A percentile compares a stretch with the other conserved stretches of the same genome.
Evolutionary conservation across 2,113 vertebrate genomes (phyloP).

Genomic region (Myxocyprinus asiaticus): DNA sequence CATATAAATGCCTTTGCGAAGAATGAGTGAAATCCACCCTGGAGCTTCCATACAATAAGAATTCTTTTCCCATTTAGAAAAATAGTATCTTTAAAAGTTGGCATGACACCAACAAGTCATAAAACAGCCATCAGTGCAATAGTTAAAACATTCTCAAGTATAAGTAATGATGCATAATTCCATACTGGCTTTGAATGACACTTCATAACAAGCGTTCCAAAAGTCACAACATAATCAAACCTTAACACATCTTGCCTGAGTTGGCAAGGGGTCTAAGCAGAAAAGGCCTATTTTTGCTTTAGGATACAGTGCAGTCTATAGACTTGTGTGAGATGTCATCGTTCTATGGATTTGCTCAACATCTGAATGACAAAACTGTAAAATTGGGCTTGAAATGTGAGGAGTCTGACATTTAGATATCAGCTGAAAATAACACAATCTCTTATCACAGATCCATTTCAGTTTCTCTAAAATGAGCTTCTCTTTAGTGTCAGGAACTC

Average conservation of each 20-base stretch:
- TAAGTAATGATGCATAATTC: slow-evolving; percentile 57
- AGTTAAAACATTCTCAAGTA: slow-evolving; percentile 68
- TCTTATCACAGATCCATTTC: not conserved
- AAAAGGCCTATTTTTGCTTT: not conserved
- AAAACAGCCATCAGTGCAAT: slow-evolving; percentile 80
- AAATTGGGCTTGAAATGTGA: slow-evolving; percentile 3
- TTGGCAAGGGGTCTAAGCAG: slow-evolving; percentile 13
- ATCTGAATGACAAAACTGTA: not conserved
- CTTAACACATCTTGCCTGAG: slow-evolving; percentile 43
- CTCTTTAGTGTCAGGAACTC: not conserved
- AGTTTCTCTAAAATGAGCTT: not conserved
- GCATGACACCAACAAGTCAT: slow-evolving; percentile 61
- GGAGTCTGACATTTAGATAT: slow-evolving; percentile 7
- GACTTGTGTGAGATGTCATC: slow-evolving; percentile 24
- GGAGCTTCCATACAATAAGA: slow-evolving; percentile 62
- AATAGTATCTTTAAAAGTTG: slow-evolving; percentile 58
- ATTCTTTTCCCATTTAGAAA: slow-evolving; percentile 54
- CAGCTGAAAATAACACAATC: not conserved
- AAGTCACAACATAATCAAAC: slow-evolving; percentile 23
- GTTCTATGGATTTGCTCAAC: slow-evolving; percentile 16
- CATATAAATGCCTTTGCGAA: slow-evolving; percentile 24
- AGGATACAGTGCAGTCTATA: too few relatives aligned
- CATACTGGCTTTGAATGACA: slow-evolving; percentile 45
- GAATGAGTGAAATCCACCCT: slow-evolving; percentile 53
- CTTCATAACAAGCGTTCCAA: slow-evolving; percentile 16